These are phyloP conservation scores for Vanessa atalanta DNA, from an alignment of 1,140 invertebrate genomes.

Conservation along the genomic window DNA sequence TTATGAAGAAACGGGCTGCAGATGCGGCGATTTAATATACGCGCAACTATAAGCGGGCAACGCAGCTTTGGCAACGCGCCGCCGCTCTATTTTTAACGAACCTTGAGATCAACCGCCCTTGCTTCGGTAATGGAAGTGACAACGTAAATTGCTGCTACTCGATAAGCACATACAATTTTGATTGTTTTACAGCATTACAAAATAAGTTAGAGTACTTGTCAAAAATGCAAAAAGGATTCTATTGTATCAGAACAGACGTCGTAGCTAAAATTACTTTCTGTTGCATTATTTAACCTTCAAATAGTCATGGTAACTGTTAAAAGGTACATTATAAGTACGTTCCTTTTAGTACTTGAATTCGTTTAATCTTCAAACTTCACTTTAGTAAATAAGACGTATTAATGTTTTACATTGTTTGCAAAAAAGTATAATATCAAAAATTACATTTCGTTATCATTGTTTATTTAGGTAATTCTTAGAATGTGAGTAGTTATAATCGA, in stretches of 20 bases:
- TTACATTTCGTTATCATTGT: too few species aligned
- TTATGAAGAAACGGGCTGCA: conserved; percentile 45
- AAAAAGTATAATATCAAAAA: too few species aligned
- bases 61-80: conserved; percentile 73
- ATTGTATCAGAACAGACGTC: background rate
- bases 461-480: too few species aligned
- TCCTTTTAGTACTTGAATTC: too few species aligned
- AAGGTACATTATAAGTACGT: too few species aligned
- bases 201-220: background rate
- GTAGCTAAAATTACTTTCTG: background rate
- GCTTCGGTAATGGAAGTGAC: conserved; percentile 65
- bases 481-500: conserved; percentile 38
- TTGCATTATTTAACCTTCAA: background rate
- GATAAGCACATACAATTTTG: conserved; percentile 18
- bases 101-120: conserved; percentile 78
- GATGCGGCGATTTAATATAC: conserved; percentile 52
- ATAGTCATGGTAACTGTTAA: background rate
- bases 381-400: too few species aligned
- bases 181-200: background rate
- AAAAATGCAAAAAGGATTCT: background rate
- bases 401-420: too few species aligned
- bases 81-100: conserved; percentile 76
- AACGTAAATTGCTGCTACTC: conserved; percentile 43
- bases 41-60: conserved; percentile 68
- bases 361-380: too few species aligned